These are phyloP conservation scores for Papilio glaucus DNA, from an alignment of 1,140 invertebrate species.

Conservation along the genomic window DNA sequence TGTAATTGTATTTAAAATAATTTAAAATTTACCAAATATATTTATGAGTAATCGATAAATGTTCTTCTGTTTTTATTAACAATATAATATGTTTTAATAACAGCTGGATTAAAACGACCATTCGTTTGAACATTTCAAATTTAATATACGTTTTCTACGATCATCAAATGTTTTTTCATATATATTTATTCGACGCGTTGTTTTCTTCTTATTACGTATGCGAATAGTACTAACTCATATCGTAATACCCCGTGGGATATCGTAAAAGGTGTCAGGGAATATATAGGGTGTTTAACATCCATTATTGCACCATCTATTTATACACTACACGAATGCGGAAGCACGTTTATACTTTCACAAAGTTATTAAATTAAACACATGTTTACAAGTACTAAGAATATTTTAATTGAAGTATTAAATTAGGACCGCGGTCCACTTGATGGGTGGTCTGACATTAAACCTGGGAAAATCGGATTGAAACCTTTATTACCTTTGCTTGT, in stretches of 20 bases:
- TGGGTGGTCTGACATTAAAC: background rate
- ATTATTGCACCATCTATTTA: constrained; percentile 22
- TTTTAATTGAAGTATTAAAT: constrained; percentile 15
- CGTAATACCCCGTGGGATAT: constrained; percentile 1
- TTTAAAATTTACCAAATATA: no score
- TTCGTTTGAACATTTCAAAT: no score
- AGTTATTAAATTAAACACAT: constrained; percentile 6
- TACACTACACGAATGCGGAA: constrained; percentile 8
- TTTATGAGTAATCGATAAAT: no score
- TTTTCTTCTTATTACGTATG: constrained; percentile 2
- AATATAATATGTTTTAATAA: no score
- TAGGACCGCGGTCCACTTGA: background rate
- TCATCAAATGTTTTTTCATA: background rate
- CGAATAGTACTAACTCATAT: background rate
- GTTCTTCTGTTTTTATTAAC: no score
- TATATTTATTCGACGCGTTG: background rate
- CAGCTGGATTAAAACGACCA: no score
- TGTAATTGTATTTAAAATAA: no score
- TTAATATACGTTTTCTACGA: background rate
- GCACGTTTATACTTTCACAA: constrained; percentile 16
- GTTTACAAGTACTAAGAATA: background rate
- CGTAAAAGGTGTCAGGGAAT: constrained; percentile 12
- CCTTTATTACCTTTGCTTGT: background rate
- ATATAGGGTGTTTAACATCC: background rate
- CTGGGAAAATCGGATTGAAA: background rate